Evolutionary conservation across 1,140 invertebrate species (phyloP).

Genomic region (Manduca sexta): DNA sequence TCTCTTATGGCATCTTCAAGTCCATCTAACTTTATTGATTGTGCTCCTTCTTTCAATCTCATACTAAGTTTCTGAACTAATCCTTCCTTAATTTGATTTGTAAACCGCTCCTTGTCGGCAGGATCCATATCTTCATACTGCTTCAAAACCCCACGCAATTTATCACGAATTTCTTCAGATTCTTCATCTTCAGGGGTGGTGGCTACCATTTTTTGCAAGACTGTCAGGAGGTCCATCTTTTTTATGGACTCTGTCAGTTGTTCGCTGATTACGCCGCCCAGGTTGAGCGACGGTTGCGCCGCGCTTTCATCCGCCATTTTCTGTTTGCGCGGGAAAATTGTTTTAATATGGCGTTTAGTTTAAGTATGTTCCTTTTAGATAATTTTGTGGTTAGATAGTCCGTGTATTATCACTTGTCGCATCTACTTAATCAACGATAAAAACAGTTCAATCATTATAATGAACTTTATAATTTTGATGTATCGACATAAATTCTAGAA

Average conservation of each 20-base stretch:
- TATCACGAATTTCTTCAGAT: slow-evolving; percentile 33
- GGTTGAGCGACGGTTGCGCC: slow-evolving; percentile 12
- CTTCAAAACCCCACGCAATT: slow-evolving; percentile 42
- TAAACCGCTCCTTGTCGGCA: slow-evolving; percentile 50
- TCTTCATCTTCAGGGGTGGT: slow-evolving; percentile 28
- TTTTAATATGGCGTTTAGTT: neutral
- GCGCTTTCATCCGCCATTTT: slow-evolving; percentile 46
- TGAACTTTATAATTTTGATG: too few relatives aligned
- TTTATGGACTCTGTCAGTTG: slow-evolving; percentile 40
- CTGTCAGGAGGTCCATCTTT: slow-evolving; percentile 34
- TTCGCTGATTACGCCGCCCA: slow-evolving; percentile 38
- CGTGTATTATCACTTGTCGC: too few relatives aligned
- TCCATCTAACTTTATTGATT: slow-evolving; percentile 32
- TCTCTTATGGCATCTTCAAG: slow-evolving; percentile 38
- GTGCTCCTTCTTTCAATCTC: slow-evolving; percentile 31
- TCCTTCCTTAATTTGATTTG: slow-evolving; percentile 36
- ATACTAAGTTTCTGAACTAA: slow-evolving; percentile 31
- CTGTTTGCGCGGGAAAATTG: slow-evolving; percentile 4
- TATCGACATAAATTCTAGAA: too few relatives aligned
- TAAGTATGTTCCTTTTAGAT: too few relatives aligned
- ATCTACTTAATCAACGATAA: too few relatives aligned
- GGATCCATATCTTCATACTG: slow-evolving; percentile 50
- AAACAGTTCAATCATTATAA: too few relatives aligned
- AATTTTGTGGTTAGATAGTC: too few relatives aligned
- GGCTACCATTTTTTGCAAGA: slow-evolving; percentile 39